Evolutionary conservation across 2,888 invertebrate genomes (phyloP).

Genomic region (Atethmia centrago): DNA sequence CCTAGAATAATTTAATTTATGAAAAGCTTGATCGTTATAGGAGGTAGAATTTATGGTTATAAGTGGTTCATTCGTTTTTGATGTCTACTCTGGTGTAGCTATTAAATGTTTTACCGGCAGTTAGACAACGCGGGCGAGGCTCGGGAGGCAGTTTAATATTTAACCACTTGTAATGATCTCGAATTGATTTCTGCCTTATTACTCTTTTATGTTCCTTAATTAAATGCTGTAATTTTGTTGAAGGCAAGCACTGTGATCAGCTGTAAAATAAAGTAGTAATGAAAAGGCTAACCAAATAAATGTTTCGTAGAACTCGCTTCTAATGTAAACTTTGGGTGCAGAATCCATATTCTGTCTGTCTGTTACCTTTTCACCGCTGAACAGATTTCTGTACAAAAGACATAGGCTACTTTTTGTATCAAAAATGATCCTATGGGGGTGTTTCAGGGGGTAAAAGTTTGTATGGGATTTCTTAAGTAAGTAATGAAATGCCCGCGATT

Average conservation of each 20-base stretch:
- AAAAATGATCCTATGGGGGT: too few relatives aligned
- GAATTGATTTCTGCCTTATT: constrained; percentile 38
- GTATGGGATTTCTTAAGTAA: too few relatives aligned
- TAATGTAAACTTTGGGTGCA: background rate
- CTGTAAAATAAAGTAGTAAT: constrained; percentile 6
- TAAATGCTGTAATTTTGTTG: constrained; percentile 15
- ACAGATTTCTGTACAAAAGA: too few relatives aligned
- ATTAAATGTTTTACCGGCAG: constrained; percentile 82
- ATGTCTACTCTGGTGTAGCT: constrained; percentile 75
- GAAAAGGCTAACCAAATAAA: background rate
- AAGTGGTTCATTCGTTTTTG: constrained; percentile 75
- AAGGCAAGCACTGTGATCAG: background rate
- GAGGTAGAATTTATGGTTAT: constrained; percentile 71
- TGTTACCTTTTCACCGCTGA: too few relatives aligned
- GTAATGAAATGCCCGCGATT: too few relatives aligned
- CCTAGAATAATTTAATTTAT: constrained; percentile 37
- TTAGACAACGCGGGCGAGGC: constrained; percentile 70
- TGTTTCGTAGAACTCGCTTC: background rate
- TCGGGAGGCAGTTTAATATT: constrained; percentile 74
- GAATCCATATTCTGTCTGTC: background rate
- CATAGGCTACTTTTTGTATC: too few relatives aligned
- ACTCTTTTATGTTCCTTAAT: constrained; percentile 13
- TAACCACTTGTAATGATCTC: constrained; percentile 42
- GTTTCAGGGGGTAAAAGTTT: too few relatives aligned
- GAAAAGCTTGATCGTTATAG: constrained; percentile 35